A percentile compares a stretch with the other conserved stretches of the same genome.
These are phyloP conservation scores for Gerosis bhagava DNA, from an alignment of 2,888 invertebrate genomes.

Conservation along the genomic window DNA sequence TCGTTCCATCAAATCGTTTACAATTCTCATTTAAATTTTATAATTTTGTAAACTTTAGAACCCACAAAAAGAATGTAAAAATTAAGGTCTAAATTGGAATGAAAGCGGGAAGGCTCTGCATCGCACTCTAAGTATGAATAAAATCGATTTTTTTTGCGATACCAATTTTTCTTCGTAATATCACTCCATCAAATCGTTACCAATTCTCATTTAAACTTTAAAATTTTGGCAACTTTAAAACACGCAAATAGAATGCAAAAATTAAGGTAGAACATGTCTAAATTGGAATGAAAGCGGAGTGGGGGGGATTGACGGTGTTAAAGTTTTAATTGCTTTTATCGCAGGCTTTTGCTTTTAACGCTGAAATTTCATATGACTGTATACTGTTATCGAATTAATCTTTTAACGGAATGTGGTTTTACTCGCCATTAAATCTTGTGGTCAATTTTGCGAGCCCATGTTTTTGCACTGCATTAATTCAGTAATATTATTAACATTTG, in stretches of 20 bases:
- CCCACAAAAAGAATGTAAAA: constrained; percentile 47
- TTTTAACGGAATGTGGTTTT: constrained; percentile 45
- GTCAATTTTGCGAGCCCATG: constrained; percentile 27
- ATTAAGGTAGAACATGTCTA: constrained; percentile 49
- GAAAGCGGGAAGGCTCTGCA: constrained; percentile 54
- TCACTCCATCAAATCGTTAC: constrained; percentile 26
- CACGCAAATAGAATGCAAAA: constrained; percentile 47
- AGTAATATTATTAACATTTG: constrained; percentile 8
- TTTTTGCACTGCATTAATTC: constrained; percentile 13
- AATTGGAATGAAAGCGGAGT: constrained; percentile 55
- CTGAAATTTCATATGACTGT: constrained; percentile 59
- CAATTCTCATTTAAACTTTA: constrained; percentile 37
- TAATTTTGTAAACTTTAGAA: constrained; percentile 43
- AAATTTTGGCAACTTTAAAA: constrained; percentile 46
- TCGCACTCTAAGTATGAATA: constrained; percentile 39
- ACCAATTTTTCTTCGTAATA: no score
- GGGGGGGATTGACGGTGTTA: constrained; percentile 60
- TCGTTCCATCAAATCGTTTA: constrained; percentile 25
- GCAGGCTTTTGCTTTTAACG: constrained; percentile 62
- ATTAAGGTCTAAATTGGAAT: constrained; percentile 50
- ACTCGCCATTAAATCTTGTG: constrained; percentile 37
- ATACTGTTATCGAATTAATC: constrained; percentile 62
- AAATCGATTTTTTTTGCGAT: constrained; percentile 38
- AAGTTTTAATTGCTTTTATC: constrained; percentile 79
- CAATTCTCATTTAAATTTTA: constrained; percentile 37